A percentile compares a stretch with the other conserved stretches of the same genome.
Conservation (phyloP, 2,113 vertebrate species). For the Labeo catla region DNA sequence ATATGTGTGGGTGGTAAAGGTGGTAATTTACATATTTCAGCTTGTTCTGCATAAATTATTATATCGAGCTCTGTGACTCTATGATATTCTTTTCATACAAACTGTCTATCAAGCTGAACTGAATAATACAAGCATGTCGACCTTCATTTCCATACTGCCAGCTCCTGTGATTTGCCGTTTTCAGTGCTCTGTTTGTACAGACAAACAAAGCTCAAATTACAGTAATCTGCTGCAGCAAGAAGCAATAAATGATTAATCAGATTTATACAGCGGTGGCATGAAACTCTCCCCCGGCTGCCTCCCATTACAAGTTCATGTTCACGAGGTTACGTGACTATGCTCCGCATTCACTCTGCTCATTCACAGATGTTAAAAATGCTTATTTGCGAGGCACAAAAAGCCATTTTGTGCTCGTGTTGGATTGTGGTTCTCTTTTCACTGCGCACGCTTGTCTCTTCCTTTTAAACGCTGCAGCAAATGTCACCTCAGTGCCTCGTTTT, state of each 20-base stretch:
- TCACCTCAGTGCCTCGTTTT: background rate
- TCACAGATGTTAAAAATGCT: background rate
- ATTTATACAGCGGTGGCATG: conserved; percentile 22
- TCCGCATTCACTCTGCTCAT: background rate
- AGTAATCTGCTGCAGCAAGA: conserved; percentile 35
- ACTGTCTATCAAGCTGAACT: conserved; percentile 11
- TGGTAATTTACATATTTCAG: background rate
- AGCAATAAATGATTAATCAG: conserved; percentile 43
- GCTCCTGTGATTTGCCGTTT: background rate
- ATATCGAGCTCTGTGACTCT: background rate
- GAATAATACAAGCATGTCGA: conserved; percentile 2
- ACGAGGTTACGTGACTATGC: background rate
- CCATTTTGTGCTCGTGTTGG: background rate
- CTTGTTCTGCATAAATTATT: background rate
- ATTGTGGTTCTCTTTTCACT: background rate
- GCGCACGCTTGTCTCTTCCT: background rate
- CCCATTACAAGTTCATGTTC: background rate
- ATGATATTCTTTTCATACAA: background rate
- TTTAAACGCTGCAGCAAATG: background rate
- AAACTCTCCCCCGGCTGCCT: background rate
- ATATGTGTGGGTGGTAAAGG: background rate
- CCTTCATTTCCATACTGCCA: background rate
- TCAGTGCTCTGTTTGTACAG: conserved; percentile 7
- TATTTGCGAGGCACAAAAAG: background rate
- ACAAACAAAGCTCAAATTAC: conserved; percentile 31